These are phyloP conservation scores for Macaca nemestrina DNA, from an alignment of 2,113 vertebrate genomes.

Conservation along the genomic window DNA sequence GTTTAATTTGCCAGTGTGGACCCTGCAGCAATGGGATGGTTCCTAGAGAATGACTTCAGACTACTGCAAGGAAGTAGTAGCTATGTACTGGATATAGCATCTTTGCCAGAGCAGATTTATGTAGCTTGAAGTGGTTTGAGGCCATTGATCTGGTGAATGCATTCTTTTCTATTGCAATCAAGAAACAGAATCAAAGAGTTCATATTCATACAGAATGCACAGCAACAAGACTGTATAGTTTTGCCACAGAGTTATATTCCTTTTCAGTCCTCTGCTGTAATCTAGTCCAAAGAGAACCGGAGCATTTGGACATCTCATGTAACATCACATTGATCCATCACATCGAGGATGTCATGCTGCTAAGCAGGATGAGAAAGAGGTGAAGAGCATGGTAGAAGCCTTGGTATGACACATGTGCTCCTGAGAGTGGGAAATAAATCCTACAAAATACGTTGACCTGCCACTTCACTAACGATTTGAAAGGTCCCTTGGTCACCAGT, in stretches of 20 bases:
- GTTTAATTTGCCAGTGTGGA: background rate
- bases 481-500: background rate
- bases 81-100: background rate
- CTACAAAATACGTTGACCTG: background rate
- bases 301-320: background rate
- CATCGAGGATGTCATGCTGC: background rate
- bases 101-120: background rate
- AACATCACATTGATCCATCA: background rate
- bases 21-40: background rate
- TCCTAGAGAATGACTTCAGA: background rate
- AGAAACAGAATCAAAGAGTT: background rate
- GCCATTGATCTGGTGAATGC: background rate
- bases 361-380: background rate
- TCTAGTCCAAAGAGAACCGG: background rate
- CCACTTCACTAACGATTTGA: background rate
- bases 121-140: background rate
- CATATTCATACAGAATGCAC: background rate
- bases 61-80: background rate
- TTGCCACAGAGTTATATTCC: background rate
- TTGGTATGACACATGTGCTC: background rate
- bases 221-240: background rate
- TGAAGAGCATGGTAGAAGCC: background rate
- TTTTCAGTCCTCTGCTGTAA: background rate
- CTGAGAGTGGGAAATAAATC: background rate
- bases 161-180: background rate